Conservation (phyloP, 1,140 invertebrate species). For the Lamellibrachia luymesi region DNA sequence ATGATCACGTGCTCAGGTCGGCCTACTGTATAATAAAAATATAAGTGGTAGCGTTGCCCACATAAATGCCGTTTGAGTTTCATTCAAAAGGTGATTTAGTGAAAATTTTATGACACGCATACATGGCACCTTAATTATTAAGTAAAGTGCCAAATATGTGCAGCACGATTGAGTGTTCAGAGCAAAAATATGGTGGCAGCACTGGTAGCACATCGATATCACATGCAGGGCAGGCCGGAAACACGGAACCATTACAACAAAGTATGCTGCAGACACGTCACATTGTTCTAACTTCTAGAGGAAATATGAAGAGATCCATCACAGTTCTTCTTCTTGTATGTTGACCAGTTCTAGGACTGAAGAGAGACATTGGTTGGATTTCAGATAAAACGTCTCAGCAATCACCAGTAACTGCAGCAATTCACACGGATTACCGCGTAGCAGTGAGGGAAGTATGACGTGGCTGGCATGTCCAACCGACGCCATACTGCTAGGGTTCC, state of each 20-base stretch:
- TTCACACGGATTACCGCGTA: neutral
- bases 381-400: neutral
- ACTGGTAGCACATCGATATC: neutral
- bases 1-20: too few species aligned
- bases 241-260: neutral
- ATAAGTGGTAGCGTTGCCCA: too few species aligned
- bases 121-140: neutral
- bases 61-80: too few species aligned
- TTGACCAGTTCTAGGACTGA: neutral
- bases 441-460: neutral
- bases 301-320: neutral
- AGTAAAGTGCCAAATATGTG: neutral
- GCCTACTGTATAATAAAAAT: too few species aligned
- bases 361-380: neutral
- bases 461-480: neutral
- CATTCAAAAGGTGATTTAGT: too few species aligned
- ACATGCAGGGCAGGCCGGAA: neutral
- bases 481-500: neutral
- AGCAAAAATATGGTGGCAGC: neutral
- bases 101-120: neutral
- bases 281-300: neutral
- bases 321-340: neutral
- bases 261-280: neutral
- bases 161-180: neutral
- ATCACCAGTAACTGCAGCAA: neutral